These are phyloP conservation scores for Pseudorasbora parva DNA, from an alignment of 2,113 vertebrate genomes.

Conservation along the genomic window DNA sequence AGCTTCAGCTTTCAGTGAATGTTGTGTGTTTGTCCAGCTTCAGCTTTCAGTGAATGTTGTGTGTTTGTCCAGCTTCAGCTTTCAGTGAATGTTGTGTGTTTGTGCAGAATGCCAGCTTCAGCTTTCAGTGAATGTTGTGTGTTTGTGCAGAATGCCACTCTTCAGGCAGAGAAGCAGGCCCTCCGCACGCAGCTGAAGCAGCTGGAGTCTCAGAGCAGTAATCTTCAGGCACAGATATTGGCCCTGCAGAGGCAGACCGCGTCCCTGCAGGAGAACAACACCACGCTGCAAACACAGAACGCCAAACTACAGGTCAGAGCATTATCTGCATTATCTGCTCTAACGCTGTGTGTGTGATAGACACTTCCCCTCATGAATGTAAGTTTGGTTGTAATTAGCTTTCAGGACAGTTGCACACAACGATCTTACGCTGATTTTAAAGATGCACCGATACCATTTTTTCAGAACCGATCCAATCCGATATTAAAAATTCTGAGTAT, in stretches of 20 bases:
- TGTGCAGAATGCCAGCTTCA: no score
- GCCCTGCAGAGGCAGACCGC: slow-evolving; percentile 92
- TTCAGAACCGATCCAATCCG: no score
- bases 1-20: no score
- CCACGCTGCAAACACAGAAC: slow-evolving; percentile 93
- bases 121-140: no score
- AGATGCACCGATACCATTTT: no score
- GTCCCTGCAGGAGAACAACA: slow-evolving; percentile 95
- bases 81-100: no score
- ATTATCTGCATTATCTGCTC: background rate
- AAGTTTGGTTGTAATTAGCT: background rate
- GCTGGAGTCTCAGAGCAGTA: slow-evolving; percentile 91
- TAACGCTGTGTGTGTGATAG: background rate
- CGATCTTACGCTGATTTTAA: background rate
- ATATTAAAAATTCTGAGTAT: no score
- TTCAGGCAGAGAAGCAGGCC: slow-evolving; percentile 96
- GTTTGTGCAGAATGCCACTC: slow-evolving; percentile 88
- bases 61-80: no score
- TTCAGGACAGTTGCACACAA: background rate
- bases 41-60: no score
- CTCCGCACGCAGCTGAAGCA: slow-evolving; percentile 94
- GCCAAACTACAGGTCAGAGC: slow-evolving; percentile 92
- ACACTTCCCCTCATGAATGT: background rate
- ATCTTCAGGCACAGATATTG: slow-evolving; percentile 96
- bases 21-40: no score